These are phyloP conservation scores for Apotomis turbidana DNA, from an alignment of 2,888 invertebrate species.

Conservation along the genomic window DNA sequence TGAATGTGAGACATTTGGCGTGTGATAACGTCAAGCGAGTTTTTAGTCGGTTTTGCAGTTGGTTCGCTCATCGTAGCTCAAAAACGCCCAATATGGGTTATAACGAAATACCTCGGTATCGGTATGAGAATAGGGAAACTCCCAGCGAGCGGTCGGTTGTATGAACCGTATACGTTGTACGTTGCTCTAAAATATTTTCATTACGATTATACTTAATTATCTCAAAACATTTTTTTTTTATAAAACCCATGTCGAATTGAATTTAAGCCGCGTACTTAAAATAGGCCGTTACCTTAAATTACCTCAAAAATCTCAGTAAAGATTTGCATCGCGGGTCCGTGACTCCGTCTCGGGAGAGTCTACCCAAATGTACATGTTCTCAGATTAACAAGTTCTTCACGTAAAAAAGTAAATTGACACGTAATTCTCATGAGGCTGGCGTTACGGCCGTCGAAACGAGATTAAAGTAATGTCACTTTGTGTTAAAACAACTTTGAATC, in stretches of 20 bases:
- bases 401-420: slow-evolving; percentile 51
- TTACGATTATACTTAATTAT: no score
- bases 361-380: slow-evolving; percentile 35
- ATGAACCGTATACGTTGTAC: no score
- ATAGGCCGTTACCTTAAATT: background rate
- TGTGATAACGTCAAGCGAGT: no score
- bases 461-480: slow-evolving; percentile 42
- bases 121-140: no score
- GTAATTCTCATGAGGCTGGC: slow-evolving; percentile 47
- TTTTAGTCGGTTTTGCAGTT: no score
- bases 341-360: slow-evolving; percentile 36
- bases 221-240: background rate
- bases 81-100: no score
- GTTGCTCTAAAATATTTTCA: no score
- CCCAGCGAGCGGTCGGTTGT: no score
- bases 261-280: background rate
- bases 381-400: slow-evolving; percentile 42
- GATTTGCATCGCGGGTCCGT: slow-evolving; percentile 21
- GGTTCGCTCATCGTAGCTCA: no score
- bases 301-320: slow-evolving; percentile 12
- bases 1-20: no score
- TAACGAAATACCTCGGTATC: no score
- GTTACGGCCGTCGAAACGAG: slow-evolving; percentile 41
- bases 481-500: slow-evolving; percentile 32
- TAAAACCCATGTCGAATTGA: background rate